Evolutionary conservation across 2,888 invertebrate genomes (phyloP), one percentile per base, ranked within the genome.

Genomic region (Galerucella pusilla): DNA sequence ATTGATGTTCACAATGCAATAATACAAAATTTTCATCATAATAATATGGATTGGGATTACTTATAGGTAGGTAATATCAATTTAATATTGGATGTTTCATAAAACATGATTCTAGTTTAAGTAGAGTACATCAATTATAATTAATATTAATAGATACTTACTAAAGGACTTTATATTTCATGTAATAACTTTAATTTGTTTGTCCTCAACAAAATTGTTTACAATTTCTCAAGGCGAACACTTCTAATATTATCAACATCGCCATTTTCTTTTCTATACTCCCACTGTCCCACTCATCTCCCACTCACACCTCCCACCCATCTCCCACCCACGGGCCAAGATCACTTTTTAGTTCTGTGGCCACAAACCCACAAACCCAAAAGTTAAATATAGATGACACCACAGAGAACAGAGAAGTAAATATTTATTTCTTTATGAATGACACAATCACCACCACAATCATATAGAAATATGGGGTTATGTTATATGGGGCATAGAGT

Each of bases 241-340:
- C 46, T 46, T 46, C 20, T 65, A 65, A 46, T 46, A 45, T 16
- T 65, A 46, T 46, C 16, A 46, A 11, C 20, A n/a, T 16, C 64
- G 46, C 64, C 64, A 65, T 65, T 65, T 65, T 65, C 64, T 65
- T 20, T 20, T 20, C 46, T 65, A 10, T 65, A 65, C 64, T 65
- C 64, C 46, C 64, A 16, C 64, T 16, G 16, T n/a, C 12, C 6
- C 57, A 57, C 57, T 10, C 11, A 57, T 2, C 10, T 54, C n/a
- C 14, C 54, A 14, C 54, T 1, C n/a, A 54, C 1, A 28, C 28
- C 12, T n/a, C 2, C 12, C 57, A 57, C 57, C 20, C 11, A 57
- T 2, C 10, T 54, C n/a, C 14, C 54, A 14, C 54, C 7, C n/a
- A 54, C 1, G 5, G 28, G 28, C 28, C 28, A 28, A 1, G 28